Conservation (phyloP, 2,888 invertebrate genomes). For the Eilema caniola region DNA sequence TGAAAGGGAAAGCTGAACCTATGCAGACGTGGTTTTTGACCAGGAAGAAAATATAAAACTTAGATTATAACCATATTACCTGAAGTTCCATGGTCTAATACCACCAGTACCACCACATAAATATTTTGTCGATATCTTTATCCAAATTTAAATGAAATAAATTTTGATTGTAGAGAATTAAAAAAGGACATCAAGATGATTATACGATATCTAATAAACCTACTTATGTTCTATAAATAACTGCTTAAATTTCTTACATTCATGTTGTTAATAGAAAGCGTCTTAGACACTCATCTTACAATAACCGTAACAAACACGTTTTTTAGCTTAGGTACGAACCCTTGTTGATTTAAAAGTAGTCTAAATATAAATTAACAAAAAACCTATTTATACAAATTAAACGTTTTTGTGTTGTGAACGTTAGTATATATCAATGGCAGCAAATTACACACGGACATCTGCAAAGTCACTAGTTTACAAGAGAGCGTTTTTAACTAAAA, state of each 20-base stretch:
- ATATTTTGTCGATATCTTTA: background rate
- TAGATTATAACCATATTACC: background rate
- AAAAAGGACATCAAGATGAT: too few relatives aligned
- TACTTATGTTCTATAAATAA: too few relatives aligned
- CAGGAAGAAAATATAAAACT: slow-evolving; percentile 65
- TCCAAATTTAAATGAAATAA: background rate
- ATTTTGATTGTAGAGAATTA: background rate
- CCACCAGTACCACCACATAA: too few relatives aligned
- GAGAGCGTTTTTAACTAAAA: too few relatives aligned
- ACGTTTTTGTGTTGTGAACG: too few relatives aligned
- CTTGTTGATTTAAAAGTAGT: background rate
- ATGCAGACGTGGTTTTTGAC: slow-evolving; percentile 97
- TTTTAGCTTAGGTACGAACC: background rate
- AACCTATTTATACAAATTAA: background rate
- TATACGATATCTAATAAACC: too few relatives aligned
- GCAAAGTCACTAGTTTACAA: too few relatives aligned
- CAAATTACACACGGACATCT: too few relatives aligned
- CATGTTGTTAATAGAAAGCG: background rate
- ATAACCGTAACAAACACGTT: background rate
- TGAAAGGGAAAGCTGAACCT: slow-evolving; percentile 97
- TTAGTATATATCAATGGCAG: too few relatives aligned
- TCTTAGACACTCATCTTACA: background rate
- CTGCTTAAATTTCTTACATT: too few relatives aligned
- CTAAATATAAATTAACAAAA: background rate
- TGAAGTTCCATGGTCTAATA: background rate